A percentile compares a stretch with the other conserved stretches of the same genome.
These are phyloP conservation scores for Sakesphorus luctuosus DNA, from an alignment of 2,113 vertebrate species.

Conservation along the genomic window DNA sequence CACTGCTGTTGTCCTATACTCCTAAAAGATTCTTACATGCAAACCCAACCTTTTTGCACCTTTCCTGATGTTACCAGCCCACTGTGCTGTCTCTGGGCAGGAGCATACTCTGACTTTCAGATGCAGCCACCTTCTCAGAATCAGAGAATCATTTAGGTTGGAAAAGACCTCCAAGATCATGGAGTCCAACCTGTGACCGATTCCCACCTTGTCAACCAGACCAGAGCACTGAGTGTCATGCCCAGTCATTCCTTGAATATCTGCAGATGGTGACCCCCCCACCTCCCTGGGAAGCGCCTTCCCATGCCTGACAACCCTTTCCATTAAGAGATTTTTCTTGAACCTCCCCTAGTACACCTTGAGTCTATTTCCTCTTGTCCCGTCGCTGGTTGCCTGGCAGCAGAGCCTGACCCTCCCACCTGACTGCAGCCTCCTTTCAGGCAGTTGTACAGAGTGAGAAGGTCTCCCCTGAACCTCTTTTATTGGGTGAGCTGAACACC, in stretches of 20 bases:
- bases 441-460: background rate
- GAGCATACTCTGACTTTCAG: background rate
- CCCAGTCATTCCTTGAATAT: background rate
- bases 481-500: background rate
- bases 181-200: accelerated
- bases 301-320: background rate
- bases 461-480: background rate
- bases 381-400: background rate
- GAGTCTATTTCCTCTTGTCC: background rate
- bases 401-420: background rate
- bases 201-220: background rate
- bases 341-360: background rate
- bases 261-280: background rate
- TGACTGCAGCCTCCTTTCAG: background rate
- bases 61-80: background rate
- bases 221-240: background rate
- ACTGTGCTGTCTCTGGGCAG: background rate
- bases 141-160: background rate
- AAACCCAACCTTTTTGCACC: background rate
- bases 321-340: background rate
- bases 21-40: background rate
- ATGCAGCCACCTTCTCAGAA: background rate
- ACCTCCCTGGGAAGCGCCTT: background rate
- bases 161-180: background rate
- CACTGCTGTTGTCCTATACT: background rate